Evolutionary conservation across 1,140 invertebrate species (phyloP), one percentile per base, ranked within the genome.

Genomic region (Fopius arisanus): DNA sequence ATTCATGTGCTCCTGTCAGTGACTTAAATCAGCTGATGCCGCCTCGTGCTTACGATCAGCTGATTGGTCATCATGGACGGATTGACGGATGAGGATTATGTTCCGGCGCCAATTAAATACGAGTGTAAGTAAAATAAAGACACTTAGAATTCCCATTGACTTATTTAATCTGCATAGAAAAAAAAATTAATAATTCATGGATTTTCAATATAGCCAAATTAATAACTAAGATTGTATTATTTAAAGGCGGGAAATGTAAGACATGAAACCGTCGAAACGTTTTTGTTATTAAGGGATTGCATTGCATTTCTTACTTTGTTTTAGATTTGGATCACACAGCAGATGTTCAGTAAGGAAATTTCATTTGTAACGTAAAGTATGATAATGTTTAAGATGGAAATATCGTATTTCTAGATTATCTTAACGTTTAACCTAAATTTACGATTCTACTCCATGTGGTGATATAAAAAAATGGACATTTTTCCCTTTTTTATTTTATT

Each of bases 311-410:
- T 70, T 79, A 80, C 73, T 81, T 82, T 81, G 79, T 93, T 92
- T 73, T 89, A 97, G 96, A 98, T 92, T 90, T 99, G 80, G 97
- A 99, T 83, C 97, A 99, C 82, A 97, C 97, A 29, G 97, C 97
- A 3, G 97, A 99, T 90, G 95, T 99, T 26, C 97, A 99, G 95
- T 97, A 91, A 95, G 95, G 92, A 80, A 68, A 51, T 51, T 71
- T 68, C 69, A 75, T n/a, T 0, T 37, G 19, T 67, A 10, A 54
- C 0, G n/a, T 33, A 29, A 19, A 40, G 62, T 4, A 29, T 14
- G 12, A 28, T 19, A 62, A 26, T 26, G 21, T 14, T 21, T n/a
- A 12, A 26, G 31, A 40, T 3, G 73, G 40, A 14, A 14, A 4
- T 26, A 28, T 37, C 7, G 12, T 21, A n/a, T 2, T 43, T 75